A percentile compares a stretch with the other conserved stretches of the same genome.
Evolutionary conservation across 2,888 invertebrate genomes (phyloP).

Genomic region (Phengaris arion): DNA sequence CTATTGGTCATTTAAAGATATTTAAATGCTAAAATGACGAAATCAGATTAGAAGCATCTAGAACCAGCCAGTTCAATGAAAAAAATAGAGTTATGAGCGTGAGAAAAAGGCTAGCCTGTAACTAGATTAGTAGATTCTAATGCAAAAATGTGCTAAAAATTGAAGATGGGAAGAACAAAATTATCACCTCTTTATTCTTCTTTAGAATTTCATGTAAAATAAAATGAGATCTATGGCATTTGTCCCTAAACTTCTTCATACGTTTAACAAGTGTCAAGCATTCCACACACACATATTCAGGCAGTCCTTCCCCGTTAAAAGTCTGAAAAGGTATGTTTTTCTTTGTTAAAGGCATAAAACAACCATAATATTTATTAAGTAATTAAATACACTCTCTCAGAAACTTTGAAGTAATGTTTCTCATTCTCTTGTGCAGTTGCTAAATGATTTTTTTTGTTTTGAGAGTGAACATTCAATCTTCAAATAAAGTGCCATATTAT

Average conservation of each 20-base stretch:
- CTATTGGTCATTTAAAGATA: too few relatives aligned
- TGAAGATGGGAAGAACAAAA: neutral
- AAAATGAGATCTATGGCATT: conserved; percentile 65
- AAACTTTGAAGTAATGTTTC: neutral
- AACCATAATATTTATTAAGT: too few relatives aligned
- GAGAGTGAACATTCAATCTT: neutral
- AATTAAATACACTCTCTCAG: too few relatives aligned
- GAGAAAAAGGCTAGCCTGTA: too few relatives aligned
- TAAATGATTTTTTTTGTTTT: neutral
- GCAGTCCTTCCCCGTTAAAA: conserved; percentile 52
- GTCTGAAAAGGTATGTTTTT: conserved; percentile 45
- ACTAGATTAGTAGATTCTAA: too few relatives aligned
- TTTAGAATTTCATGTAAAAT: conserved; percentile 56
- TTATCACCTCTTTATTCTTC: conserved; percentile 56
- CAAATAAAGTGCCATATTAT: too few relatives aligned
- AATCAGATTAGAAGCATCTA: too few relatives aligned
- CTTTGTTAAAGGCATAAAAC: too few relatives aligned
- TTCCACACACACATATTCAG: conserved; percentile 62
- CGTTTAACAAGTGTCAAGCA: conserved; percentile 56
- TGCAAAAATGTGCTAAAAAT: too few relatives aligned
- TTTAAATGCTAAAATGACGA: too few relatives aligned
- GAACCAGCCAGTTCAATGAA: too few relatives aligned
- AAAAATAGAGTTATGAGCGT: too few relatives aligned
- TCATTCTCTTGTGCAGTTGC: neutral
- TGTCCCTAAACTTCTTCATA: conserved; percentile 58